Evolutionary conservation across 2,797 vertebrate species (phyloP).

Genomic region (Megalops cyprinoides): DNA sequence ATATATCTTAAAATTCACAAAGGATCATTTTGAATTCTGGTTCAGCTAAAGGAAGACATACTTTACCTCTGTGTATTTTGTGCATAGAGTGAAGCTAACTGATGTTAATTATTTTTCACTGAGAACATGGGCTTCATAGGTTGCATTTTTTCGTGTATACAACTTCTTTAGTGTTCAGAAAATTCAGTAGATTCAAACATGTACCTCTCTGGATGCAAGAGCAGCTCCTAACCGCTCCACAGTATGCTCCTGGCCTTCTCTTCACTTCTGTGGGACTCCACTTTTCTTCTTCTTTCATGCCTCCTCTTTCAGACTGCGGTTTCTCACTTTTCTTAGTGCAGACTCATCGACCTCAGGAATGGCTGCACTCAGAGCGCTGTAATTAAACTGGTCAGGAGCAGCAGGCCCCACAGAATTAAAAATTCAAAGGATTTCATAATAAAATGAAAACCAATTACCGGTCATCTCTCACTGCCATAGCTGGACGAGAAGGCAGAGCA

Average conservation of each 20-base stretch:
- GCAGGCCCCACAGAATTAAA: constrained; percentile 37
- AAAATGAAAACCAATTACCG: constrained; percentile 46
- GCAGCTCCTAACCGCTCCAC: no score
- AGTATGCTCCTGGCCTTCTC: no score
- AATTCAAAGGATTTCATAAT: constrained; percentile 46
- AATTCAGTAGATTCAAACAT: no score
- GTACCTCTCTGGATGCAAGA: no score
- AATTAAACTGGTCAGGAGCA: constrained; percentile 42
- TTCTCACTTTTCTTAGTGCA: neutral
- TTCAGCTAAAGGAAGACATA: neutral
- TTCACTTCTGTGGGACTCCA: neutral
- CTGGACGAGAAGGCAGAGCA: neutral
- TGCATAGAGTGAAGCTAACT: no score
- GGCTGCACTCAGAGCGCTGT: constrained; percentile 23
- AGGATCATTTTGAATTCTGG: neutral
- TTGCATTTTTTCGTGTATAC: no score
- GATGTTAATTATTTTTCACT: no score
- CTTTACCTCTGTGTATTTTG: no score
- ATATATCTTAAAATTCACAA: neutral
- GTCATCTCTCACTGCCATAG: constrained; percentile 17
- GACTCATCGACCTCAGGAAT: neutral
- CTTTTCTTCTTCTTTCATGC: neutral
- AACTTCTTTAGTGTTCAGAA: no score
- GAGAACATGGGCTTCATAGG: no score
- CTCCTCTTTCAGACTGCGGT: neutral